A percentile compares a stretch with the other conserved stretches of the same genome.
phyloP scores from a whole-genome alignment of 2,113 vertebrate species.

The Cottus gobio region DNA sequence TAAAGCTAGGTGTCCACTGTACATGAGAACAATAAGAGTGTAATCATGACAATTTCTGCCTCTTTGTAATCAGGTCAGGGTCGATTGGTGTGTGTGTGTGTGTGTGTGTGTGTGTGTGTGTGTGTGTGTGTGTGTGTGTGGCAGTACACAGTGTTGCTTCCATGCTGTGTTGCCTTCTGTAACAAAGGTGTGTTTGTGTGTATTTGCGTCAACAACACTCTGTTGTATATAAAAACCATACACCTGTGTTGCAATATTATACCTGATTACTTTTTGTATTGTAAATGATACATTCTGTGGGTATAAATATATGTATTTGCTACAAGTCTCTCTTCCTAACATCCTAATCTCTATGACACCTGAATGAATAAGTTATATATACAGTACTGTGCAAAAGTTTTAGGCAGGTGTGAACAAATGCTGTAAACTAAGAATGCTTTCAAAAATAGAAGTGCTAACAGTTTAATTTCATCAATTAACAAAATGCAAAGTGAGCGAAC shows the following conservation, averaged over 20 bases:
- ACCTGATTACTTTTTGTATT: background rate
- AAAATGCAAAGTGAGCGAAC: too few relatives aligned
- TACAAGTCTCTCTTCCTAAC: background rate
- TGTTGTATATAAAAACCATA: background rate
- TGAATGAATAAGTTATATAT: conserved; percentile 12
- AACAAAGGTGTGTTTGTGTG: conserved; percentile 58
- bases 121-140: conserved; percentile 6
- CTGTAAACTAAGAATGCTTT: too few relatives aligned
- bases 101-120: conserved; percentile 4
- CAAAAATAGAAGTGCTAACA: too few relatives aligned
- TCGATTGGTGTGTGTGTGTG: conserved; percentile 37
- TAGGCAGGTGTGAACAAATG: too few relatives aligned
- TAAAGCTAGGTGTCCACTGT: conserved; percentile 27
- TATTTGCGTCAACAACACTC: background rate
- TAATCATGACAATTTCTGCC: conserved; percentile 50
- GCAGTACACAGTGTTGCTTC: conserved; percentile 35
- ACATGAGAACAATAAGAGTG: conserved; percentile 56
- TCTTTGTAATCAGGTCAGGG: conserved; percentile 71
- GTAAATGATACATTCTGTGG: background rate
- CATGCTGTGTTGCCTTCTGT: conserved; percentile 66
- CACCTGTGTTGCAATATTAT: background rate
- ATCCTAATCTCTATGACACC: conserved; percentile 5
- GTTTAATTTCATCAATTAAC: too few relatives aligned
- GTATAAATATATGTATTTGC: background rate
- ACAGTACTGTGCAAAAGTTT: too few relatives aligned